Evolutionary conservation across 2,797 vertebrate genomes (phyloP).

Genomic region (Characodon lateralis): DNA sequence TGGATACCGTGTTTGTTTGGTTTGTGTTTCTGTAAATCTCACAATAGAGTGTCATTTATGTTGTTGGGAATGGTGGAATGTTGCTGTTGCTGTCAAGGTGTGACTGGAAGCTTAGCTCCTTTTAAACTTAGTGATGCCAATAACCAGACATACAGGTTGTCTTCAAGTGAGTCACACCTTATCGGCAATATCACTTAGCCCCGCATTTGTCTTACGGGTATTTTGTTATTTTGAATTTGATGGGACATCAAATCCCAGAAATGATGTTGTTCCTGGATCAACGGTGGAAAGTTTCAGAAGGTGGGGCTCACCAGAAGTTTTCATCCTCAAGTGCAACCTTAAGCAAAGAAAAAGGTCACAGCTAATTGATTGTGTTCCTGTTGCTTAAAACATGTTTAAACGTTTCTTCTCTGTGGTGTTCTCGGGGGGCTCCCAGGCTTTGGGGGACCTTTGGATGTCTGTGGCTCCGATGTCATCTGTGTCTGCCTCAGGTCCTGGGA

Average conservation of each 20-base stretch:
- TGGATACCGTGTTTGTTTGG: background rate
- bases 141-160: slow-evolving; percentile 37
- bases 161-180: slow-evolving; percentile 1
- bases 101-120: slow-evolving; percentile 5
- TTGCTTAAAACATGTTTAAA: background rate
- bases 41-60: slow-evolving; percentile 8
- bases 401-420: no score
- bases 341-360: background rate
- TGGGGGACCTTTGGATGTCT: no score
- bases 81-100: background rate
- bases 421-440: no score
- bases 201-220: background rate
- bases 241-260: slow-evolving; percentile 29
- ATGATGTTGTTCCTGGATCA: slow-evolving; percentile 15
- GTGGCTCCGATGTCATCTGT: no score
- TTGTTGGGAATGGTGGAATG: background rate
- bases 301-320: background rate
- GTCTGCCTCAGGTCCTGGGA: no score
- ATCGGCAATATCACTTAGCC: background rate
- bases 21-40: slow-evolving; percentile 13
- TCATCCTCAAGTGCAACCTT: background rate
- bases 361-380: background rate
- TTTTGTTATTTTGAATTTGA: background rate
- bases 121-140: background rate
- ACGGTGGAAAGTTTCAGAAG: background rate